These are phyloP conservation scores for Zaprionus capensis DNA, from an alignment of 1,140 invertebrate genomes.

Conservation along the genomic window DNA sequence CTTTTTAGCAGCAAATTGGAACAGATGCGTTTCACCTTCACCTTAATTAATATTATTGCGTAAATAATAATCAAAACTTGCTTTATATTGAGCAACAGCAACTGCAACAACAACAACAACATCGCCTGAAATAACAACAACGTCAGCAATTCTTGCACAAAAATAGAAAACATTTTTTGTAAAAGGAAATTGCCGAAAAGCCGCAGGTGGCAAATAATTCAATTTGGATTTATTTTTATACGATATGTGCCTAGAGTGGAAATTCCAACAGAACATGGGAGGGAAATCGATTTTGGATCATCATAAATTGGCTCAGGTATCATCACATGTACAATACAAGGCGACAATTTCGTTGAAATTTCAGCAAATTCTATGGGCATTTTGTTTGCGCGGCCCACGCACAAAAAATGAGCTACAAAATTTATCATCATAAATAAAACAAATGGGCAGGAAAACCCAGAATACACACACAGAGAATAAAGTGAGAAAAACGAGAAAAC, in stretches of 20 bases:
- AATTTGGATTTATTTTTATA: constrained; percentile 18
- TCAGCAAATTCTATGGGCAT: background rate
- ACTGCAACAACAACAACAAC: constrained; percentile 4
- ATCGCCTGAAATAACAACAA: background rate
- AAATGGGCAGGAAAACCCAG: constrained; percentile 7
- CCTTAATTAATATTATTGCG: constrained; percentile 76
- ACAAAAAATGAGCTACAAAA: constrained; percentile 39
- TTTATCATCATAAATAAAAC: constrained; percentile 40
- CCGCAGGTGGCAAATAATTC: constrained; percentile 45
- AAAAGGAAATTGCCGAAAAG: constrained; percentile 17
- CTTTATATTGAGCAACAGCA: constrained; percentile 13
- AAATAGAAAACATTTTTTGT: constrained; percentile 21
- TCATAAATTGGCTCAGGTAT: constrained; percentile 13
- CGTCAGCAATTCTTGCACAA: constrained; percentile 30
- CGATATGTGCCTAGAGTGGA: background rate
- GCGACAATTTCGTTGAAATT: background rate
- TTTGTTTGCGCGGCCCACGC: constrained; percentile 15
- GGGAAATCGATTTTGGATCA: constrained; percentile 33
- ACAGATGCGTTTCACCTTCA: constrained; percentile 76
- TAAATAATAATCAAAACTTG: constrained; percentile 72
- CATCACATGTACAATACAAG: background rate
- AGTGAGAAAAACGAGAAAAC: background rate
- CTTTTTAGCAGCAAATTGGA: constrained; percentile 49
- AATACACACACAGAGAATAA: background rate
- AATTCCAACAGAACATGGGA: constrained; percentile 11